A percentile compares a stretch with the other conserved stretches of the same genome.
These are phyloP conservation scores for Wiebesia pumilae DNA, from an alignment of 1,140 invertebrate species.

Conservation along the genomic window DNA sequence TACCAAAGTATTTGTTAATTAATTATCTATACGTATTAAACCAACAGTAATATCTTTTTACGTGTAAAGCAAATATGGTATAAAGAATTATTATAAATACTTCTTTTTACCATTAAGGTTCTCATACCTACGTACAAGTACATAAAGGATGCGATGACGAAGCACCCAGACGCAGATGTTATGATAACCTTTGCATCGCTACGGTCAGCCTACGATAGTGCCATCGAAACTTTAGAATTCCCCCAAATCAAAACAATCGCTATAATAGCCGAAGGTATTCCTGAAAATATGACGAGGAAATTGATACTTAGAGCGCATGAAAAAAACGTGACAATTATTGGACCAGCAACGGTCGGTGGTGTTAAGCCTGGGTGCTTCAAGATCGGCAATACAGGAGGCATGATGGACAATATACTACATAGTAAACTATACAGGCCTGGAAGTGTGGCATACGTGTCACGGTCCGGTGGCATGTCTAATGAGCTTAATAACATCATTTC, in stretches of 20 bases:
- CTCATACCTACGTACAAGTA: slow-evolving; percentile 92
- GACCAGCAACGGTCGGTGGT: slow-evolving; percentile 97
- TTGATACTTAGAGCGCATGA: slow-evolving; percentile 90
- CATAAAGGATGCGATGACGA: slow-evolving; percentile 96
- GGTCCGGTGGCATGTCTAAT: slow-evolving; percentile 99
- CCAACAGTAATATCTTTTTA: too few relatives aligned
- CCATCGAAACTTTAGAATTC: slow-evolving; percentile 93
- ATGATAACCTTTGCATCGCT: slow-evolving; percentile 99
- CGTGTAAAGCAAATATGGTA: too few relatives aligned
- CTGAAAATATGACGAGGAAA: slow-evolving; percentile 97
- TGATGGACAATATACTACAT: slow-evolving; percentile 99
- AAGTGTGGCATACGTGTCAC: slow-evolving; percentile 97
- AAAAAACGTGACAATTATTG: slow-evolving; percentile 78
- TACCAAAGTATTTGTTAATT: too few relatives aligned
- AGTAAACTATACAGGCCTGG: slow-evolving; percentile 97
- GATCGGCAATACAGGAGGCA: slow-evolving; percentile 99
- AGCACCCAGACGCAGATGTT: slow-evolving; percentile 96
- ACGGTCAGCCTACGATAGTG: slow-evolving; percentile 97
- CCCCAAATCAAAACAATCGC: slow-evolving; percentile 97
- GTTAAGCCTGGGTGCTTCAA: slow-evolving; percentile 99
- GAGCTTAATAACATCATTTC: slow-evolving; percentile 99
- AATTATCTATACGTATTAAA: too few relatives aligned
- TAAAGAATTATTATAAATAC: neutral
- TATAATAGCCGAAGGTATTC: slow-evolving; percentile 99
- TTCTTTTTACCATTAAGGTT: slow-evolving; percentile 55